phyloP scores from a whole-genome alignment of 2,797 vertebrate species.

The Tarsius wallacei region DNA sequence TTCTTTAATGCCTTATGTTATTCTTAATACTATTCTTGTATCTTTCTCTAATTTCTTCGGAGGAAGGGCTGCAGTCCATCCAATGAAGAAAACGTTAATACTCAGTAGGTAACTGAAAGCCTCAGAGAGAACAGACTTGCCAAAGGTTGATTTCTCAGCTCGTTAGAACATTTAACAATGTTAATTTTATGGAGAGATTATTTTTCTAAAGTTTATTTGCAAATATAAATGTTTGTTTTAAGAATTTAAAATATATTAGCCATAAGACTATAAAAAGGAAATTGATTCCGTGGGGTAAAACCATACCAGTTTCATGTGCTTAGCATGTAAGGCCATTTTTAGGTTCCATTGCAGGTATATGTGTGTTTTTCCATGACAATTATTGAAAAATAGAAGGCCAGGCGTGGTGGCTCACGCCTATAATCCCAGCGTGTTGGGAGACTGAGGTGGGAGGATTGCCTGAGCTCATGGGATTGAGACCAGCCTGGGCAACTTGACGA shows the following conservation, averaged over 20 bases:
- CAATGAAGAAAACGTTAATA: not conserved
- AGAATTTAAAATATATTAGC: not conserved
- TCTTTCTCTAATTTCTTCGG: not conserved
- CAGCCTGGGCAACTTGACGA: too few relatives aligned
- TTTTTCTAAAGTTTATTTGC: not conserved
- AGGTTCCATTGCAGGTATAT: not conserved
- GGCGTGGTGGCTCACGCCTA: too few relatives aligned
- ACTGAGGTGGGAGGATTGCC: too few relatives aligned
- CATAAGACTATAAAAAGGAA: not conserved
- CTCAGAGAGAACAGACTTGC: not conserved
- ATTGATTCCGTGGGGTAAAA: not conserved
- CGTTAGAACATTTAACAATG: not conserved
- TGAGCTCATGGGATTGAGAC: too few relatives aligned
- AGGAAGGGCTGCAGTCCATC: not conserved
- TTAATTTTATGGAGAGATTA: not conserved
- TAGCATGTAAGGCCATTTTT: not conserved
- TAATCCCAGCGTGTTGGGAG: too few relatives aligned
- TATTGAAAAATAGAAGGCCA: not conserved
- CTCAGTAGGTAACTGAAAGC: not conserved
- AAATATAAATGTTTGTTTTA: not conserved
- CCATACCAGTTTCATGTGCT: not conserved
- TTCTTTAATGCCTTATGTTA: not conserved
- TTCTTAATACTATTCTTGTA: not conserved
- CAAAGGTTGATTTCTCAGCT: conserved; percentile 13
- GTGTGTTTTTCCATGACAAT: not conserved